Conservation (phyloP, 2,888 invertebrate genomes). For the Idaea biselata region DNA sequence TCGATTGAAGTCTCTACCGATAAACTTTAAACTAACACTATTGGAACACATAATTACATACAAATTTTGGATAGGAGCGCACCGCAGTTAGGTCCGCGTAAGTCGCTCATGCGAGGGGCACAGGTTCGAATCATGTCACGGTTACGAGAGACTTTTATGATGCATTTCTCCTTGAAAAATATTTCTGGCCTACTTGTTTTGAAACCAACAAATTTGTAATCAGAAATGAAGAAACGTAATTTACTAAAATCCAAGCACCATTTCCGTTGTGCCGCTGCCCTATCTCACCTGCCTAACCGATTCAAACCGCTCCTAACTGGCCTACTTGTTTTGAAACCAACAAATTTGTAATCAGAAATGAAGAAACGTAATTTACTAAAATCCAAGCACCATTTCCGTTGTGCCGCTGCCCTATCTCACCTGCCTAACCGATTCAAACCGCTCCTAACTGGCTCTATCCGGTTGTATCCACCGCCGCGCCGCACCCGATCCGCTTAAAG, state of each 20-base stretch:
- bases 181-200: background rate
- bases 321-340: background rate
- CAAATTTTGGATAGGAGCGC: no score
- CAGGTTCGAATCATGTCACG: no score
- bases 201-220: background rate
- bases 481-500: slow-evolving; percentile 46
- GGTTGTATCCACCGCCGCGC: slow-evolving; percentile 41
- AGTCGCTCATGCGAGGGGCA: no score
- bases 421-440: slow-evolving; percentile 49
- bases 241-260: background rate
- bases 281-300: slow-evolving; percentile 37
- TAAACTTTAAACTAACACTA: no score
- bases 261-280: background rate
- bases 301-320: slow-evolving; percentile 53
- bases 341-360: no score
- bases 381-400: background rate
- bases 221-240: background rate
- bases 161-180: no score
- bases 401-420: slow-evolving; percentile 14
- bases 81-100: no score
- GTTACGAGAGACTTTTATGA: no score
- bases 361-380: background rate
- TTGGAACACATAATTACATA: no score
- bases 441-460: slow-evolving; percentile 47
- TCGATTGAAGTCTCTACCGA: no score